Evolutionary conservation across 1,140 invertebrate species (phyloP).

Genomic region (Leptinotarsa defecta): DNA sequence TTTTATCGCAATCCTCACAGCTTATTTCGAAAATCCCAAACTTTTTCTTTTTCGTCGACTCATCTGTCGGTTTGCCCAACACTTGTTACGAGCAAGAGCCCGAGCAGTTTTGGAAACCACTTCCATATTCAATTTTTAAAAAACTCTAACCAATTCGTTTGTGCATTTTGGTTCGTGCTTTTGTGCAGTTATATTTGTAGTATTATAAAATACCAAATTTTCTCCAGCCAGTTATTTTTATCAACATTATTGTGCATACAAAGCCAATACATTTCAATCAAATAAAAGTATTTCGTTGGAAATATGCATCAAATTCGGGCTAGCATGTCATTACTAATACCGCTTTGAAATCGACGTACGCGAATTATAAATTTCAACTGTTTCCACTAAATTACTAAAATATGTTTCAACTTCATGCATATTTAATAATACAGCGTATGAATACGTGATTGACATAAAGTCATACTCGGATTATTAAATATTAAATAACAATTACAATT

Average conservation of each 20-base stretch:
- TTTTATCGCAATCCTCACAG: no score
- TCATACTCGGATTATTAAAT: constrained; percentile 48
- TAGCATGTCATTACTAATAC: constrained; percentile 22
- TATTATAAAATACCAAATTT: no score
- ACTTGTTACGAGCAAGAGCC: no score
- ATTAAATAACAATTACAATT: constrained; percentile 51
- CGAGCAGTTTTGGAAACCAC: no score
- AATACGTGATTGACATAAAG: constrained; percentile 46
- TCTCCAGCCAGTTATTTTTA: not conserved
- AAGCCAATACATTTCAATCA: constrained; percentile 1
- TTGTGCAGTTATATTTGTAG: no score
- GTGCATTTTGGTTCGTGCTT: no score
- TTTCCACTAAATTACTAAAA: constrained; percentile 27
- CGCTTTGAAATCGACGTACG: constrained; percentile 11
- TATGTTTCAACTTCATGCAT: constrained; percentile 33
- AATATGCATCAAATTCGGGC: constrained; percentile 20
- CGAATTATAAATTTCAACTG: constrained; percentile 20
- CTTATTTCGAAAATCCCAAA: no score
- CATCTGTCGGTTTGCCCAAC: no score
- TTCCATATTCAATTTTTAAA: no score
- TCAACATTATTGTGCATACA: not conserved
- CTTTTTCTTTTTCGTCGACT: no score
- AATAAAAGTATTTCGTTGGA: constrained; percentile 16
- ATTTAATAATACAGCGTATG: constrained; percentile 44
- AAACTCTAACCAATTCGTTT: no score